Evolutionary conservation across 2,797 vertebrate genomes (phyloP).

Genomic region (Danio choprae): DNA sequence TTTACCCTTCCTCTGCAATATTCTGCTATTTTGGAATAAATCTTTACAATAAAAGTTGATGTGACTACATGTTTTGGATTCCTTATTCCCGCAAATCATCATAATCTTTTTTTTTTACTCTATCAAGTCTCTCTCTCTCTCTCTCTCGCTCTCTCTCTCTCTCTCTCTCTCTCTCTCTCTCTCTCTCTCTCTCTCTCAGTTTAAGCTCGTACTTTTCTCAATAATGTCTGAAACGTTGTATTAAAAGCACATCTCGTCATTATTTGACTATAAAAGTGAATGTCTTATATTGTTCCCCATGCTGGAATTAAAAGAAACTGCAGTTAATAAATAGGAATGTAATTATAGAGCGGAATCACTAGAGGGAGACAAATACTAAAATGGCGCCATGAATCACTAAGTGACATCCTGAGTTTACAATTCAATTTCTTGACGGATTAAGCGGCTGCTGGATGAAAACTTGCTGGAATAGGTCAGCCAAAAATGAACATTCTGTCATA

Average conservation of each 20-base stretch:
- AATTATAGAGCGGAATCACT: conserved; percentile 53
- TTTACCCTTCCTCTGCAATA: conserved; percentile 74
- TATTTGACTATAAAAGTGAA: too few species aligned
- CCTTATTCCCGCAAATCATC: background rate
- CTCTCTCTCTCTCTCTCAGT: too few species aligned
- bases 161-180: too few species aligned
- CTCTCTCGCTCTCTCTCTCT: too few species aligned
- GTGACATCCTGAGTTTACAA: background rate
- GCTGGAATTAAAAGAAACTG: too few species aligned
- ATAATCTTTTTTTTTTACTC: too few species aligned
- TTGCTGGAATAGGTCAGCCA: background rate
- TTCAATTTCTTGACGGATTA: background rate
- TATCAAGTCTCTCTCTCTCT: too few species aligned
- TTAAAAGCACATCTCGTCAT: too few species aligned
- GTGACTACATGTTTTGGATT: conserved; percentile 61
- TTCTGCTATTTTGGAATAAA: conserved; percentile 92
- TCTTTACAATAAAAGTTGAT: conserved; percentile 87
- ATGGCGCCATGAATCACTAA: background rate
- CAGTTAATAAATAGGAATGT: too few species aligned
- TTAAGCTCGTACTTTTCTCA: too few species aligned
- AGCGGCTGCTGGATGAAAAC: background rate
- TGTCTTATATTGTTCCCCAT: too few species aligned
- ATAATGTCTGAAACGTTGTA: too few species aligned
- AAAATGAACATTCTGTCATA: background rate
- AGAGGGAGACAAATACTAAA: conserved; percentile 63